These are phyloP conservation scores for Phalloptychus januarius DNA, from an alignment of 2,797 vertebrate species.

Conservation along the genomic window DNA sequence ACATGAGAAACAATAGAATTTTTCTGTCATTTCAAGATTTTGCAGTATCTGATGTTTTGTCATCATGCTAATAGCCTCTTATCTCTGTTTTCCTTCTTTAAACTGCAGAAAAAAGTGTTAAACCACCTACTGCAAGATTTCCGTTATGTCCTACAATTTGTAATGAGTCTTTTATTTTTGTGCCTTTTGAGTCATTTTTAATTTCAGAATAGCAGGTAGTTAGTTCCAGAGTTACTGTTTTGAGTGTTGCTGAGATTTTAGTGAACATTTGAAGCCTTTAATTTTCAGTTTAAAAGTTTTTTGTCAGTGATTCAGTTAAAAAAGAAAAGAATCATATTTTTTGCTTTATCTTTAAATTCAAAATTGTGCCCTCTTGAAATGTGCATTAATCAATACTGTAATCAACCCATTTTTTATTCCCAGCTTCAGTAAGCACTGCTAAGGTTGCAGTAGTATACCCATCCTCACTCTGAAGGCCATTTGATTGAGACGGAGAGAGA, in stretches of 20 bases:
- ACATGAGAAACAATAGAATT: not conserved
- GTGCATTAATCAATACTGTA: slow-evolving; percentile 9
- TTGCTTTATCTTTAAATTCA: not conserved
- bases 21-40: not conserved
- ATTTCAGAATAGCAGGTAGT: not conserved
- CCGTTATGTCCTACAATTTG: not conserved
- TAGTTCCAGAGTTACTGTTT: not conserved
- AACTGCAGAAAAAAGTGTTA: not conserved
- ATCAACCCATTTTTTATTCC: slow-evolving; percentile 42
- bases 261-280: not conserved
- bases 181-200: not conserved
- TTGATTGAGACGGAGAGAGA: slow-evolving; percentile 64
- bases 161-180: not conserved
- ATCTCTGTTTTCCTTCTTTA: not conserved
- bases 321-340: not conserved
- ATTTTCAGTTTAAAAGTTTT: not conserved
- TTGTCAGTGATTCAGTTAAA: not conserved
- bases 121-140: not conserved
- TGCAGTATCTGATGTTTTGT: not conserved
- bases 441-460: slow-evolving; percentile 35
- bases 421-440: slow-evolving; percentile 34
- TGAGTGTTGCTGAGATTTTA: not conserved
- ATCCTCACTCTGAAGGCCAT: slow-evolving; percentile 41
- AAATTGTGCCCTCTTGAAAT: not conserved
- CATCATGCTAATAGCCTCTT: not conserved